A percentile compares a stretch with the other conserved stretches of the same genome.
Conservation (phyloP, 2,113 vertebrate genomes). For the Oreochromis spilurus region DNA sequence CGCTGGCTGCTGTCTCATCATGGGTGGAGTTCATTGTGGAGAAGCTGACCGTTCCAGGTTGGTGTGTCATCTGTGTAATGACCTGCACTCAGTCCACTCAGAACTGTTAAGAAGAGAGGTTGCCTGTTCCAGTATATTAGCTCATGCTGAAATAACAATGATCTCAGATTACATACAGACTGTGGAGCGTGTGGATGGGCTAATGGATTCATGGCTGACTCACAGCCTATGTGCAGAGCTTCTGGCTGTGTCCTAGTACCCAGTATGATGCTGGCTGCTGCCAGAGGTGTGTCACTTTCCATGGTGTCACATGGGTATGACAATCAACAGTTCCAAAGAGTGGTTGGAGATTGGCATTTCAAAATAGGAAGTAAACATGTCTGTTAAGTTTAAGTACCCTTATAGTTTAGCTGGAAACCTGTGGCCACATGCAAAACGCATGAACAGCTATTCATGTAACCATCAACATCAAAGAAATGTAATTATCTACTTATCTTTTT, state of each 20-base stretch:
- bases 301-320: not conserved
- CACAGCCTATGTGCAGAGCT: not conserved
- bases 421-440: not conserved
- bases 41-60: slow-evolving; percentile 86
- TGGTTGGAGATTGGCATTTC: not conserved
- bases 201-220: not conserved
- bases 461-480: not conserved
- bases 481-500: not conserved
- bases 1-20: slow-evolving; percentile 87
- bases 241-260: not conserved
- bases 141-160: not conserved
- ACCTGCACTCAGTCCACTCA: not conserved
- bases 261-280: not conserved
- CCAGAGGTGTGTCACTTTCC: not conserved
- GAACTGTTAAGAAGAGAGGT: not conserved
- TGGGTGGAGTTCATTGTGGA: slow-evolving; percentile 96
- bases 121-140: not conserved
- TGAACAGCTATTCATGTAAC: not conserved
- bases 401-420: not conserved
- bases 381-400: not conserved
- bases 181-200: not conserved
- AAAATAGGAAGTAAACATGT: not conserved
- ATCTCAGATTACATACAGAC: not conserved
- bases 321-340: not conserved
- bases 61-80: not conserved